Conservation (phyloP, 2,888 invertebrate species). For the Drosophila nigritarsus region DNA sequence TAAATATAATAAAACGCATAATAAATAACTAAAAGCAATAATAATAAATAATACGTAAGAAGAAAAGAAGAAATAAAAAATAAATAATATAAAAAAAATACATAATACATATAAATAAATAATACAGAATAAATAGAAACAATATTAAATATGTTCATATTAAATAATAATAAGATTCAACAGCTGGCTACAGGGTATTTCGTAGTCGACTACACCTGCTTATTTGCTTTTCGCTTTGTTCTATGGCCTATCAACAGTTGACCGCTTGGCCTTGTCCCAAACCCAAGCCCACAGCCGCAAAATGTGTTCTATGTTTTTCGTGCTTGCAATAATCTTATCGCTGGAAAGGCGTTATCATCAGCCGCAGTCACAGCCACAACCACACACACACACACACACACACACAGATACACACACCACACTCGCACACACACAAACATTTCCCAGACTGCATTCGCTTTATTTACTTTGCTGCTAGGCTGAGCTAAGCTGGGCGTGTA, state of each 20-base stretch:
- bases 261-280: constrained; percentile 39
- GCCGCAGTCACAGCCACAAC: not conserved
- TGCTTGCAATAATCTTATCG: constrained; percentile 49
- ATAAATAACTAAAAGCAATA: not conserved
- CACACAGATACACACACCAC: constrained; percentile 18
- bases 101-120: not conserved
- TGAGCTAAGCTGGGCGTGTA: constrained; percentile 30
- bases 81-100: not conserved
- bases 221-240: constrained; percentile 2
- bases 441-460: constrained; percentile 44
- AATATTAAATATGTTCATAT: not conserved
- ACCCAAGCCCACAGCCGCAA: constrained; percentile 37
- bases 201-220: not conserved
- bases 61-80: not conserved
- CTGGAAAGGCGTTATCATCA: constrained; percentile 19
- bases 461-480: constrained; percentile 12
- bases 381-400: constrained; percentile 5
- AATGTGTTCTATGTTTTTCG: constrained; percentile 12
- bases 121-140: not conserved
- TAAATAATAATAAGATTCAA: not conserved
- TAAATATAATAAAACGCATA: not conserved
- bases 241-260: constrained; percentile 3
- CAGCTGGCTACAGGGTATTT: constrained; percentile 2
- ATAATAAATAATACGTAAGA: no score
- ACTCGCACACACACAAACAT: constrained; percentile 33